Evolutionary conservation across 1,140 invertebrate species (phyloP).

Genomic region (Orius insidiosus): DNA sequence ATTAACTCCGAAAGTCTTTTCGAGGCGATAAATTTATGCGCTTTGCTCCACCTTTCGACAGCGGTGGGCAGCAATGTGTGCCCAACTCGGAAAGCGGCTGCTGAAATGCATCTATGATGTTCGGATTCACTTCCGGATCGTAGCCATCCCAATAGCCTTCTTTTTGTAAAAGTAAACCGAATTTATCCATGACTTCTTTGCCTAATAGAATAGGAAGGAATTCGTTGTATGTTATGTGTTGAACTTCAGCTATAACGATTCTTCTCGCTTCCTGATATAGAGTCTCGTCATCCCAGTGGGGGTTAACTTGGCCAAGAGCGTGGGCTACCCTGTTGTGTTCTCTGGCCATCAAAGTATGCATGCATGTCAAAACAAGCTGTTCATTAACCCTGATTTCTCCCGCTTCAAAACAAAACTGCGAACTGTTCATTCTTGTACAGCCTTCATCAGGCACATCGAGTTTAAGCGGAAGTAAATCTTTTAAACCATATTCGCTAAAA

Average conservation of each 20-base stretch:
- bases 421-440: constrained; percentile 71
- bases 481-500: constrained; percentile 70
- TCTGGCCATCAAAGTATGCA: constrained; percentile 77
- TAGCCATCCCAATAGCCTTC: constrained; percentile 83
- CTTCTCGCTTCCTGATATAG: constrained; percentile 73
- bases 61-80: constrained; percentile 75
- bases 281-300: constrained; percentile 89
- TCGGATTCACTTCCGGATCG: constrained; percentile 64
- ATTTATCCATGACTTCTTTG: constrained; percentile 84
- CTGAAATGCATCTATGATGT: constrained; percentile 72
- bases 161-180: constrained; percentile 66
- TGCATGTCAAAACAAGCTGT: constrained; percentile 72
- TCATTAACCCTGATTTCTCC: constrained; percentile 90
- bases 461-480: constrained; percentile 77
- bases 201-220: constrained; percentile 85
- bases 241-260: constrained; percentile 76
- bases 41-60: constrained; percentile 82
- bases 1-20: constrained; percentile 77
- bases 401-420: constrained; percentile 83
- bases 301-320: constrained; percentile 60
- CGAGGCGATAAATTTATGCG: constrained; percentile 81
- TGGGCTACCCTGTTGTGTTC: constrained; percentile 75
- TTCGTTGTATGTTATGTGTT: constrained; percentile 89
- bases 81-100: constrained; percentile 78
- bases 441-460: constrained; percentile 79